Evolutionary conservation across 2,888 invertebrate species (phyloP), one percentile per base, ranked within the genome.

Genomic region (Stratiomys singularior): DNA sequence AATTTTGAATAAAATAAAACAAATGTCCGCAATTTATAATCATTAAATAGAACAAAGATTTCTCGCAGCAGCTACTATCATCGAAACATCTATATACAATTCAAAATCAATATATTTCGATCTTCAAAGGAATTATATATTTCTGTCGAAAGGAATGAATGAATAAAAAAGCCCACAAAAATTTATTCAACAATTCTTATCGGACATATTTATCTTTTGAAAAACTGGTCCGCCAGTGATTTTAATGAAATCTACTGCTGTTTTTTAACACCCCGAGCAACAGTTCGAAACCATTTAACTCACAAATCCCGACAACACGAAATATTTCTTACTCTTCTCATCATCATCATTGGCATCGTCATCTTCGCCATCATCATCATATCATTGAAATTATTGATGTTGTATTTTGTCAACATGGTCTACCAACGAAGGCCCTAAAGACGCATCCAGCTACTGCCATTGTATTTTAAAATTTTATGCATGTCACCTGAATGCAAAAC

Each of bases 221-320:
- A 25, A 63, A 63, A 63, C 28, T 63, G 63, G 63, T 63, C 28
- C 23, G 25, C n/a, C 27, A 63, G 28, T 28, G 58, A 63, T 63
- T 63, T 23, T 63, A 63, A 28, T 63, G 63, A 63, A 28, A 28
- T 63, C 27, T 25, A 28, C 63, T 63, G 63, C 63, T 63, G 63
- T 63, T 63, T 63, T 63, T 63, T 63, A 63, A 63, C 63, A 63
- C 63, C 63, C 63, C 63, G 28, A 58, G 23, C 58, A 58, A 18
- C 37, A 37, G 37, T 37, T 52, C 52, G n/a, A n/a, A 52, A 13
- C 23, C 63, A 63, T 63, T 25, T 23, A 63, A 63, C 63, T 27
- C 27, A 63, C 63, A 63, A 63, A 63, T 58, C 58, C 23, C 28
- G 27, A 25, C 25, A 63, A 28, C 63, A 63, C 63, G 63, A 27